Evolutionary conservation across 2,797 vertebrate genomes (phyloP), one percentile per base, ranked within the genome.

Genomic region (Cyclopterus lumpus): DNA sequence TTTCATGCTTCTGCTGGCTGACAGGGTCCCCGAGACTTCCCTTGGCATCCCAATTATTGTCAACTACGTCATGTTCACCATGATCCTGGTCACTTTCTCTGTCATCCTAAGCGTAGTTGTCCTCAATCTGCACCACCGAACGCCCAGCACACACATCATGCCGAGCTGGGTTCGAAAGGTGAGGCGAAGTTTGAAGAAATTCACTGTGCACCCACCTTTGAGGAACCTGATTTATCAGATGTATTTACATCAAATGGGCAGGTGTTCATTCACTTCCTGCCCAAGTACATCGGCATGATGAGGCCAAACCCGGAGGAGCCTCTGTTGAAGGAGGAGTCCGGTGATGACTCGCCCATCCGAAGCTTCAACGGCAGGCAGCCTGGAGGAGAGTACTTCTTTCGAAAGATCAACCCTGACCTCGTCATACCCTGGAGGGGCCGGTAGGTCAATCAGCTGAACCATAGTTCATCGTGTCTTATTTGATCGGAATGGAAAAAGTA

Each of bases 61-160:
- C 86, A 97, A 97, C 86, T 97, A 98, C 51, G 95, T 98, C 71
- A 96, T 97, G 95, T 97, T 97, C 83, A 97, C 96, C 80, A 97
- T 98, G 96, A 91, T 95, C 86, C 93, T 98, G 32, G 96, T 98
- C 76, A 97, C 97, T 7, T 96, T 95, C 92, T 97, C 97, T 0
- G 97, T 98, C 92, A 97, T 97, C 83, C 93, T 98, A 53, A 97
- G 97, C 0, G 97, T 98, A 1, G 95, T 97, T 3, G 97, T 97
- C 60, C 95, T 98, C 76, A 97, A 98, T 81, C 88, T 98, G 69
- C 97, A 98, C 86, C 96, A 97, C 70, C 95, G 97, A n/a, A 96
- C 95, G 0, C 93, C 96, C 57, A 95, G 92, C 83, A 97, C 96
- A 0, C 97, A 98, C 73, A 89, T 95, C 68, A 97, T 98, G 97